Evolutionary conservation across 2,113 vertebrate genomes (phyloP), one percentile per base, ranked within the genome.

Genomic region (Agelaius tricolor): DNA sequence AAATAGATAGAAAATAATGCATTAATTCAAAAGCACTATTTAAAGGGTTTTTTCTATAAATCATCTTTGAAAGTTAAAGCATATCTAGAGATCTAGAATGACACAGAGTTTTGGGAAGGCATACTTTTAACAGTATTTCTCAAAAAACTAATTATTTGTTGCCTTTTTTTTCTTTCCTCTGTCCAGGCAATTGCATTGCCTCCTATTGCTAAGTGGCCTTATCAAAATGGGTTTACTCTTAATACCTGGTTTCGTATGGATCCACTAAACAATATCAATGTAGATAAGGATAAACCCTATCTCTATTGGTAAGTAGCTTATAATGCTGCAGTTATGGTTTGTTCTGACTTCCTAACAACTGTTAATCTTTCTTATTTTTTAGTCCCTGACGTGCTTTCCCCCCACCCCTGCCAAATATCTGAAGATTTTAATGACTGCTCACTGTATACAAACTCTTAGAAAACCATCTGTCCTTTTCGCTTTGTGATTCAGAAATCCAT

Each of bases 231-330:
- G 86, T 99, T 99, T 97, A 99, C 99, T 81, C 98, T 99, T 92
- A 99, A 99, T 97, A 99, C 99, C 87, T 99, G 99, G 99, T 99
- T 99, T 98, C 98, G 99, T 95, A 99, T 99, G 99, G 99, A 99
- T 98, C 99, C 99, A 3, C 96, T 99, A 90, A 99, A 99, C 97
- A 99, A 99, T 97, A 99, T 99, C 97, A 99, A 98, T 82, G 98
- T 99, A 81, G 99, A 99, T 98, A 99, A 99, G 96, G 99, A 99
- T 98, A 99, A 99, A 96, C 99, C 99, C 89, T 99, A 99, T 98
- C 99, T 99, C 80, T 99, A 99, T 93, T 99, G 99, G 99, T 99
- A 96, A 98, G 99, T 98, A 81, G 33, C 33, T 69, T 49, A 5
- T 3, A 81, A 62, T 1, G 5, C 28, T 71, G n/a, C 21, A 62